Evolutionary conservation across 2,888 invertebrate genomes (phyloP).

Genomic region (Cheilosia scutellata): DNA sequence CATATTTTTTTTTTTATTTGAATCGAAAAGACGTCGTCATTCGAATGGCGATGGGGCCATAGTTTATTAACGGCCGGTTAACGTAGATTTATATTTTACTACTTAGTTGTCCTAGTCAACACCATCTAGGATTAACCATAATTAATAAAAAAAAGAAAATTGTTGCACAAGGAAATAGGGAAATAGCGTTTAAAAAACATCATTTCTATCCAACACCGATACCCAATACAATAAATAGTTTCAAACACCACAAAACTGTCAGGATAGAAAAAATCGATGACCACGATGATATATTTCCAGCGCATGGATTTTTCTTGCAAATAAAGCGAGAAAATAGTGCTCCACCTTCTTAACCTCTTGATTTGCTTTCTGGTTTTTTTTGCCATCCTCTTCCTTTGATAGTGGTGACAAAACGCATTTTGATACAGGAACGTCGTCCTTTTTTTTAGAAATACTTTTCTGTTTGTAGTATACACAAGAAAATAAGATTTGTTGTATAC

Average conservation of each 20-base stretch:
- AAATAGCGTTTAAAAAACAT: not conserved
- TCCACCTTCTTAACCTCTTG: constrained; percentile 73
- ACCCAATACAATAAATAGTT: constrained; percentile 41
- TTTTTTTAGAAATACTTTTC: constrained; percentile 54
- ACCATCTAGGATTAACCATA: too few relatives aligned
- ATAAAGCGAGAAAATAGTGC: constrained; percentile 69
- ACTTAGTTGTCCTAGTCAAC: too few relatives aligned
- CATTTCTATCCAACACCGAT: not conserved
- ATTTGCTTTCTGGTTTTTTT: constrained; percentile 56
- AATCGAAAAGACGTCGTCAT: not conserved
- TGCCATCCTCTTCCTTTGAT: constrained; percentile 33
- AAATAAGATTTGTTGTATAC: constrained; percentile 60
- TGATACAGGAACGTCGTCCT: constrained; percentile 58
- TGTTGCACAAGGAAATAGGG: not conserved
- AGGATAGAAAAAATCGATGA: constrained; percentile 67
- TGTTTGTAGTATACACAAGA: constrained; percentile 53
- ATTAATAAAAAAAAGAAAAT: not conserved
- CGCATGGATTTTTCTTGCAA: constrained; percentile 72
- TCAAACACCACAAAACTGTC: constrained; percentile 29
- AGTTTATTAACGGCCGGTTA: too few relatives aligned
- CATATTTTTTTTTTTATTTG: not conserved
- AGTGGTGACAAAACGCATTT: constrained; percentile 73
- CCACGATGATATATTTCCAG: constrained; percentile 67
- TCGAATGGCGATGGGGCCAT: too few relatives aligned
- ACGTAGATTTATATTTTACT: too few relatives aligned